phyloP scores from a whole-genome alignment of 1,140 invertebrate genomes.

The Calosoma granatense region DNA sequence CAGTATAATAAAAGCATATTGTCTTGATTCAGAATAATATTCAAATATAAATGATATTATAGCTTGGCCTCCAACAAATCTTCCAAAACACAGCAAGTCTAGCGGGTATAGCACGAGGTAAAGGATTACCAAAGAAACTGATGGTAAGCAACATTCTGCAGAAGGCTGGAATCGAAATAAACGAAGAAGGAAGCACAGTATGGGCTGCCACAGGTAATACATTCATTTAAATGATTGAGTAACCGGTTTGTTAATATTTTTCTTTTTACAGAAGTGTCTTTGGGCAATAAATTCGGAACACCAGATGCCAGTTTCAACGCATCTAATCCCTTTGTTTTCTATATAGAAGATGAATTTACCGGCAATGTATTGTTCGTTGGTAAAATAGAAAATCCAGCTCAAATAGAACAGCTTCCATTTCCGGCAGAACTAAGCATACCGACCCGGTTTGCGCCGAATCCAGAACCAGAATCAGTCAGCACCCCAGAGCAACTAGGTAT shows the following conservation, averaged over 20 bases:
- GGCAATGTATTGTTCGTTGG: conserved; percentile 63
- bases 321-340: conserved; percentile 67
- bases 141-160: conserved; percentile 66
- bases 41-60: conserved; percentile 17
- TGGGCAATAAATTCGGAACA: conserved; percentile 61
- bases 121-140: conserved; percentile 36
- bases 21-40: not conserved
- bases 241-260: no score
- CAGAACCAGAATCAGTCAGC: not conserved
- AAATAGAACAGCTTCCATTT: conserved; percentile 16
- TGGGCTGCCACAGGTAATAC: conserved; percentile 63
- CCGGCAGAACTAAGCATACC: conserved; percentile 11
- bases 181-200: conserved; percentile 70
- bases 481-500: no score
- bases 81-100: conserved; percentile 59
- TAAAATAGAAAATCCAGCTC: conserved; percentile 50
- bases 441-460: not conserved
- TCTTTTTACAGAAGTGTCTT: conserved; percentile 46
- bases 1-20: conserved; percentile 11
- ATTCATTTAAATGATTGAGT: conserved; percentile 3
- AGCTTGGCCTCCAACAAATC: conserved; percentile 59
- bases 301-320: conserved; percentile 47
- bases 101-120: conserved; percentile 46
- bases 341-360: conserved; percentile 62
- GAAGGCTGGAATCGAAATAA: conserved; percentile 71